Conservation (phyloP, 1,140 invertebrate genomes). For the Meloidogyne exigua region DNA sequence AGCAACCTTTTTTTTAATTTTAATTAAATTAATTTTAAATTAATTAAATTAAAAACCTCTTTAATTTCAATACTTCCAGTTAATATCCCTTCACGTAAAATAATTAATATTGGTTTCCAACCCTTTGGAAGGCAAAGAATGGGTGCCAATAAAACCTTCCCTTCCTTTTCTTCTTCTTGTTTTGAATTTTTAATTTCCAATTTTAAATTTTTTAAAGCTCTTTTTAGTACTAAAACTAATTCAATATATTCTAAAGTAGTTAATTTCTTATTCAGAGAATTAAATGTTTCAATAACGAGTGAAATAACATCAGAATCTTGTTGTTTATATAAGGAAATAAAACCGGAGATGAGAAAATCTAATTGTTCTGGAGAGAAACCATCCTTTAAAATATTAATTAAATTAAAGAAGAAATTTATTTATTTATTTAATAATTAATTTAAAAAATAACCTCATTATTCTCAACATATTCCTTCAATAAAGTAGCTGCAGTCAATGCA, state of each 20-base stretch:
- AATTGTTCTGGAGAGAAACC: constrained; percentile 24
- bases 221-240: constrained; percentile 45
- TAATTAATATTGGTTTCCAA: constrained; percentile 84
- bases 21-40: not conserved
- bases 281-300: constrained; percentile 41
- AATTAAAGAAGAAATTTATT: too few species aligned
- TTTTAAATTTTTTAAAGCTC: constrained; percentile 45
- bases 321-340: constrained; percentile 50
- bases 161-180: constrained; percentile 72
- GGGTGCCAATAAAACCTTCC: constrained; percentile 86
- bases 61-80: constrained; percentile 90
- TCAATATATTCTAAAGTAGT: constrained; percentile 37
- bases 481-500: constrained; percentile 26
- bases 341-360: constrained; percentile 49
- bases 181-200: constrained; percentile 9
- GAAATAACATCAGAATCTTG: constrained; percentile 45
- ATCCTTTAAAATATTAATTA: not conserved
- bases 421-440: too few species aligned
- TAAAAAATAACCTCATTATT: constrained; percentile 28
- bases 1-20: constrained; percentile 14
- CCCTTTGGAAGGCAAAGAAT: constrained; percentile 73
- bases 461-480: constrained; percentile 45
- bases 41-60: constrained; percentile 67
- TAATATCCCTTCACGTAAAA: constrained; percentile 91
- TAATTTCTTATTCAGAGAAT: constrained; percentile 45